Evolutionary conservation across 2,113 vertebrate genomes (phyloP).

Genomic region (Chunga burmeisteri): DNA sequence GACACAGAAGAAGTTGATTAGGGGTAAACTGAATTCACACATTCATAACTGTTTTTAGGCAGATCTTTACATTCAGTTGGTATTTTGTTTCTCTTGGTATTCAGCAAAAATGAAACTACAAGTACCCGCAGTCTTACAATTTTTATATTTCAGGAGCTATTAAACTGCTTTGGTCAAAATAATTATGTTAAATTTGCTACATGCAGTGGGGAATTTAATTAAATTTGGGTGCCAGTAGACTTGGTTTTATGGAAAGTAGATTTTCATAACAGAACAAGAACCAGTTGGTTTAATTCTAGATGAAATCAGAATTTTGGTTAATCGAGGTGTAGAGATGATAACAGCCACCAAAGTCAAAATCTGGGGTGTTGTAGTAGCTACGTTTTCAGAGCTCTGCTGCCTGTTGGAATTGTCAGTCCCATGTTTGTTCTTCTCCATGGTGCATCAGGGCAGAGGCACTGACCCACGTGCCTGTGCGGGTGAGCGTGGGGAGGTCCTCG

Average conservation of each 20-base stretch:
- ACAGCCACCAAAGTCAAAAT: neutral
- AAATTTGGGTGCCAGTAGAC: neutral
- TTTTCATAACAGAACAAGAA: neutral
- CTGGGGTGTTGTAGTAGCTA: accelerated
- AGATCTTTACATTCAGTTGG: neutral
- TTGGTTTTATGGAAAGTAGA: neutral
- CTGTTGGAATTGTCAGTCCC: neutral
- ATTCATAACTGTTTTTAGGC: neutral
- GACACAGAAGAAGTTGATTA: neutral
- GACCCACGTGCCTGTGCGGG: accelerated
- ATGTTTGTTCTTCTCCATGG: accelerated
- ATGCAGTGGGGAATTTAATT: neutral
- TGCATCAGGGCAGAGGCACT: neutral
- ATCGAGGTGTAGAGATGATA: neutral
- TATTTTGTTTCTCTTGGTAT: neutral
- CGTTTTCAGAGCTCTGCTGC: neutral
- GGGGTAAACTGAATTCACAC: neutral
- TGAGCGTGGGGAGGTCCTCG: neutral
- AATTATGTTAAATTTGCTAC: neutral
- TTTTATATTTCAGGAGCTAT: neutral
- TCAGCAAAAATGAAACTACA: neutral
- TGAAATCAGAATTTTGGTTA: neutral
- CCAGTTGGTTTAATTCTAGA: neutral
- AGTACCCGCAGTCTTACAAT: neutral
- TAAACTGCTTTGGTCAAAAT: neutral